phyloP scores from a whole-genome alignment of 2,797 vertebrate genomes.

The Lutjanus argentimaculatus region DNA sequence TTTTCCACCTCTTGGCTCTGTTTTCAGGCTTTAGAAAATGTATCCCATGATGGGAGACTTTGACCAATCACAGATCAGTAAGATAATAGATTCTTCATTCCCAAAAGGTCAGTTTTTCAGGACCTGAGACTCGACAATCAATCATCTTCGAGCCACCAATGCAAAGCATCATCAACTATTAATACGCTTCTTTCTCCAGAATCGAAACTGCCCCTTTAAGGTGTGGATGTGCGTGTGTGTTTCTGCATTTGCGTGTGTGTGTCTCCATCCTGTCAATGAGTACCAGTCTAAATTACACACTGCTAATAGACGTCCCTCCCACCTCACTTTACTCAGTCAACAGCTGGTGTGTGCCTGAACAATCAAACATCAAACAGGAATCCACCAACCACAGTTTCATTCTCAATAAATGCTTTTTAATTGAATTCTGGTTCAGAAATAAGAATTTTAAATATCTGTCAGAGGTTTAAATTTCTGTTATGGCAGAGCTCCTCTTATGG shows the following conservation, averaged over 20 bases:
- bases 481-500: not conserved
- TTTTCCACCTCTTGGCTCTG: no score
- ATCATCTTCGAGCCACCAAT: no score
- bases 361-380: not conserved
- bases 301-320: conserved; percentile 28
- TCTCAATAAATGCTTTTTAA: not conserved
- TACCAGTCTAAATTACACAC: conserved; percentile 22
- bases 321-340: conserved; percentile 16
- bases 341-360: conserved; percentile 23
- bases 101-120: no score
- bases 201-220: no score
- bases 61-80: no score
- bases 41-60: no score
- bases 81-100: no score
- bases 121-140: no score
- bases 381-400: not conserved
- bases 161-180: no score
- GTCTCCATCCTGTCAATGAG: conserved; percentile 8
- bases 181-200: no score
- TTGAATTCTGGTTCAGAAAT: not conserved
- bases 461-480: not conserved
- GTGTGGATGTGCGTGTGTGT: not conserved
- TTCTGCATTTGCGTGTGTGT: not conserved
- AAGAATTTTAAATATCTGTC: not conserved
- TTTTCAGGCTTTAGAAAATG: no score